Conservation (phyloP, 2,888 invertebrate genomes). For the Lutraria lutraria region DNA sequence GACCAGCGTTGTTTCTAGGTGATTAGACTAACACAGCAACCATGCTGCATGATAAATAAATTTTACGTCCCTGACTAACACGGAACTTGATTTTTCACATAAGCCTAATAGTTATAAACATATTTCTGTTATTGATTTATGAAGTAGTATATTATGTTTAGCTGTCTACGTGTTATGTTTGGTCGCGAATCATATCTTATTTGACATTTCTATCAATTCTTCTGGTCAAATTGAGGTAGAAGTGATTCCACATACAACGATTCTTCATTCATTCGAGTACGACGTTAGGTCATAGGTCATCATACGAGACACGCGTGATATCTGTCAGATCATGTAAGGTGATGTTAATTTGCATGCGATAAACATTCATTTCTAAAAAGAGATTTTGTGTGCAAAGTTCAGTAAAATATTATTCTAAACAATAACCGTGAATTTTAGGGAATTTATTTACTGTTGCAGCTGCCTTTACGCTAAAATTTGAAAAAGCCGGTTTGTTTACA, state of each 20-base stretch:
- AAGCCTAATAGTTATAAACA: no score
- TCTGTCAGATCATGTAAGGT: constrained; percentile 43
- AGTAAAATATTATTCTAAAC: neutral
- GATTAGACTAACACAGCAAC: no score
- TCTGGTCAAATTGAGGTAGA: neutral
- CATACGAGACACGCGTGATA: constrained; percentile 51
- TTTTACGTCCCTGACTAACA: no score
- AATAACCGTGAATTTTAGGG: neutral
- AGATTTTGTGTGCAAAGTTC: neutral
- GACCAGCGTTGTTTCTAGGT: no score
- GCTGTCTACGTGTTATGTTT: no score
- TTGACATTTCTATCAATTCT: neutral
- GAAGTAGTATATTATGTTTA: no score
- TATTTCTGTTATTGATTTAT: no score
- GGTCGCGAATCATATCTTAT: no score
- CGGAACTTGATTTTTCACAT: no score
- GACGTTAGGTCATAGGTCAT: constrained; percentile 41
- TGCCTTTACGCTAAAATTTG: neutral
- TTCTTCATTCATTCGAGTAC: neutral
- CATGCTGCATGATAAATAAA: no score
- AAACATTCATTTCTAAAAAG: neutral
- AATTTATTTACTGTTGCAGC: neutral
- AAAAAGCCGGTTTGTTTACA: constrained; percentile 47
- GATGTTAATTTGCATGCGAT: neutral
- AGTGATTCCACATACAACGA: neutral